Base-by-base conservation (phyloP, 2,888 invertebrate genomes). In the Chromoteleia sp. region DNA sequence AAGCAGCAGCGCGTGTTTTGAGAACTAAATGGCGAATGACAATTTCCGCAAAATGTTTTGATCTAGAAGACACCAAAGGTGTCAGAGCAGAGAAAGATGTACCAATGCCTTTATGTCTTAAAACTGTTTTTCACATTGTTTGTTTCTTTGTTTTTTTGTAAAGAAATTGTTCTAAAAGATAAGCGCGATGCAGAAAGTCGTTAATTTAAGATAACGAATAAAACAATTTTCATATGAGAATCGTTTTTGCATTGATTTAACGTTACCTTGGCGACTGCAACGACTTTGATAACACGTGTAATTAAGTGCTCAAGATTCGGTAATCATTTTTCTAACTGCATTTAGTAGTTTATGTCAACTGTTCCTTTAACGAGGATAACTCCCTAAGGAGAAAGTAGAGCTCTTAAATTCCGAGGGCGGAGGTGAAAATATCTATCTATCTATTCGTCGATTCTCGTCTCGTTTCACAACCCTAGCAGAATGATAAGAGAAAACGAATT, bases 401-500 rank as follows among this genome's bases (percentile, higher is more conserved):
- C 81, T 76, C 76, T 81, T 67, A 67, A 81, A 73, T 81, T 67
- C 77, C 14, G 76, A 76, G 81, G 76, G 81, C 70, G 75, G 75
- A 81, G 81, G 76, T 76, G 73, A 65, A 73, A 77, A 82, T 80
- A 82, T 75, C 78, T 70, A 68, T 73, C 75, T 80, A 82, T 75
- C 78, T 70, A 68, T 73, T 78, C 78, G 70, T 59, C 59, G 74
- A 82, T 82, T 78, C 82, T 78, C 78, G 82, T 78, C 82, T 82
- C 82, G 82, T 82, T 65, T 36, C 65, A 75, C 78, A 63, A 78
- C 75, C 75, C 74, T 39, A 36, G 56, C 75, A 58, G 78, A 74
- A 78, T 82, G 82, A 82, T 78, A 82, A 82, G 74, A 78, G 78
- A 43, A 61, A 77, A 59, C 61, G 74, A 77, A 77, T 74, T 82